A percentile compares a stretch with the other conserved stretches of the same genome.
Evolutionary conservation across 2,113 vertebrate genomes (phyloP).

Genomic region (Chiloscyllium plagiosum): DNA sequence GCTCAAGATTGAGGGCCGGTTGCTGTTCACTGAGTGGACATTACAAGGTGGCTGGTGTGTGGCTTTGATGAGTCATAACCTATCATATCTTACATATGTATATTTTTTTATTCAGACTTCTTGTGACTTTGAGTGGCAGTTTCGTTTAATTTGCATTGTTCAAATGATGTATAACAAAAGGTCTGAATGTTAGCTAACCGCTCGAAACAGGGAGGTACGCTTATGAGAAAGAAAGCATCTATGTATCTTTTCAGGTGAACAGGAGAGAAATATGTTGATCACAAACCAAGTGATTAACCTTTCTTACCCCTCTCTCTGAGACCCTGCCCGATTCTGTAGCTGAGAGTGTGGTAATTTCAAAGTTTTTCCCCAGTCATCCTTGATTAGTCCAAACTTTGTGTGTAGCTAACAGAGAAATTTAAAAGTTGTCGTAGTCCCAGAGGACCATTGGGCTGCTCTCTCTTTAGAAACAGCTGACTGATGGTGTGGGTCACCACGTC

Average conservation of each 20-base stretch:
- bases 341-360: background rate
- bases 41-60: background rate
- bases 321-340: background rate
- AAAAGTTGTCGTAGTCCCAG: too few relatives aligned
- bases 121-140: background rate
- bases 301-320: background rate
- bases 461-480: too few relatives aligned
- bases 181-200: background rate
- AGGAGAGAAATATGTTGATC: background rate
- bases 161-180: background rate
- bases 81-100: background rate
- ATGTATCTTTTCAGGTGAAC: background rate
- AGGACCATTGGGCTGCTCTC: too few relatives aligned
- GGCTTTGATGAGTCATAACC: background rate
- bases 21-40: background rate
- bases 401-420: background rate
- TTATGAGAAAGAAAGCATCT: background rate
- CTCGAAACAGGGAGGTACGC: background rate
- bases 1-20: background rate
- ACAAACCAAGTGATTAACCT: background rate
- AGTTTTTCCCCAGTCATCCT: background rate
- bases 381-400: background rate
- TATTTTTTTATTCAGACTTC: background rate
- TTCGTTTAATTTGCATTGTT: background rate
- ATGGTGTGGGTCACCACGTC: too few relatives aligned